Evolutionary conservation across 1,140 invertebrate genomes (phyloP), one percentile per base, ranked within the genome.

Genomic region (Gryon sp.): DNA sequence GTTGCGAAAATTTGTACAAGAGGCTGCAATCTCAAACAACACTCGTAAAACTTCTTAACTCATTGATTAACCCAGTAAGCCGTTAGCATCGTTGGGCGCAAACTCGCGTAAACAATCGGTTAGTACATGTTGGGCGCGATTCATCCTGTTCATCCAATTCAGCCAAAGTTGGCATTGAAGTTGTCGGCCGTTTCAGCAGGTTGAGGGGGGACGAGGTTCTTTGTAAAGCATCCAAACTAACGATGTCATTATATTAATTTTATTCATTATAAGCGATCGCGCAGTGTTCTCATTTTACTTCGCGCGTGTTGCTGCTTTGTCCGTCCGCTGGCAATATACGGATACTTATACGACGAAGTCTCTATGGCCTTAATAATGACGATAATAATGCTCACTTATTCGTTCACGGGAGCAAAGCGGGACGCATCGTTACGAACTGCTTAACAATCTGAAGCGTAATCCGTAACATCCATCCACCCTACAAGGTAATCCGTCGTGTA

Each of bases 371-470:
- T 32, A 60, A 82, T 83, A 82, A 82, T 78, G 77, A 69, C 55
- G 66, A 45, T 77, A 79, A 75, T 52, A 79, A 62, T 74, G 73
- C 59, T 32, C 62, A 11, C 9, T 82, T 80, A 81, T 82, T 80
- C 78, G 34, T 16, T 36, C 48, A 53, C 30, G 45, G n/a, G 9
- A 11, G 43, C 50, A 34, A 52, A 19, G 53, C 32, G 52, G 52
- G 28, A 30, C 20, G 53, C 45, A 70, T 65, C 48, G 73, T 79
- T 79, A 78, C 75, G 32, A 66, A 62, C 70, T 83, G 77, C 84
- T 86, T 84, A 84, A 86, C 82, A 69, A 82, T 34, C 76, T 40
- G 46, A 59, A 57, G 45, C 59, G 48, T 84, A 86, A 86, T 83
- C 78, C 78, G 65, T 62, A 68, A 70, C 60, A 75, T 80, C 81